Evolutionary conservation across 2,888 invertebrate genomes (phyloP), one percentile per base, ranked within the genome.

Genomic region (Phoenoteleia sp.): DNA sequence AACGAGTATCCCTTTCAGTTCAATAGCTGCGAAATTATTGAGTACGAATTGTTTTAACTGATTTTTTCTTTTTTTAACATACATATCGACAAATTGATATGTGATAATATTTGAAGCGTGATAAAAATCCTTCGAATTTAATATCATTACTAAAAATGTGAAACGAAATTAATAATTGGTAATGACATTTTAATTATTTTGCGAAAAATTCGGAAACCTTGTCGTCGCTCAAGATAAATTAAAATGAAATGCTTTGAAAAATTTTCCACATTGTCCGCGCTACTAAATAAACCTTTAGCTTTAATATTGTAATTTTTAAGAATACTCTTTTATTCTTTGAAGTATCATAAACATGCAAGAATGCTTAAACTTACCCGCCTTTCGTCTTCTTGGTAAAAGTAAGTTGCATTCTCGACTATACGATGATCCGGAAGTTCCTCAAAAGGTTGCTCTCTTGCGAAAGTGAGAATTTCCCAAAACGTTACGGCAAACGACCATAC

Each of bases 401-500:
- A 96, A 89, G 96, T 96, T 89, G 97, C 96, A 94, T 98, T 98
- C 92, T 97, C 97, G 88, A 98, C 96, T 88, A 98, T 96, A 93
- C 96, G 96, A 91, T 97, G 96, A 94, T 98, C 98, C 84, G 95
- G 95, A 92, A 97, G 94, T 89, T 96, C 96, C 90, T 97, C 96
- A 93, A 96, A 98, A 6, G 98, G 98, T 92, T 97, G 97, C 91
- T 97, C 96, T 67, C 97, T 95, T 56, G 97, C 97, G 93, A 97
- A 97, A 42, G 97, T 97, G 92, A 98, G 94, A 87, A 98, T 96
- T 94, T 98, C 98, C 97, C 98, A 98, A 85, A 98, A 94, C 62
- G 97, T 96, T 76, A 98, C 97, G 52, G 97, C 98, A 92, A 98
- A 98, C 69, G 97, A 96, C 98, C 98, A 98, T 52, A 98, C 97